A percentile compares a stretch with the other conserved stretches of the same genome.
Conservation (phyloP, 2,797 vertebrate genomes). For the Huso huso region DNA sequence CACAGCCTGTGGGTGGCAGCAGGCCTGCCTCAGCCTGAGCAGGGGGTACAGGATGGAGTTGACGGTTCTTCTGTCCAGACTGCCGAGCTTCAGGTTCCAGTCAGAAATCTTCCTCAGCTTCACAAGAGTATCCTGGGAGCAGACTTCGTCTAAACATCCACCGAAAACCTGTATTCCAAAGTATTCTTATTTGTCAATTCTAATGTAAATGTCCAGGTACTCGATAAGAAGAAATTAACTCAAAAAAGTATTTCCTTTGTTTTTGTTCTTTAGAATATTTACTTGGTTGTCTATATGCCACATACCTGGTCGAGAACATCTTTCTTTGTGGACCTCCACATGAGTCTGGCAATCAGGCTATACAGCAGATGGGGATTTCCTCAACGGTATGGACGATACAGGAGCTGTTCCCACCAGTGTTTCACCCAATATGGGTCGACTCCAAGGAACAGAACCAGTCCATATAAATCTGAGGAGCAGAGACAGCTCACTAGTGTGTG, state of each 20-base stretch:
- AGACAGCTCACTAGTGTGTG: no score
- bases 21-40: slow-evolving; percentile 89
- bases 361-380: slow-evolving; percentile 82
- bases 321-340: slow-evolving; percentile 96
- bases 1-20: slow-evolving; percentile 96
- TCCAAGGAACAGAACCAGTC: slow-evolving; percentile 90
- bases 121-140: slow-evolving; percentile 86
- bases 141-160: no score
- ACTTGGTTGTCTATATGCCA: no score
- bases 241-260: no score
- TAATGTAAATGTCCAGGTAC: no score
- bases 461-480: slow-evolving; percentile 77
- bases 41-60: slow-evolving; percentile 85
- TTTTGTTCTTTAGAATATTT: no score
- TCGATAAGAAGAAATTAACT: no score
- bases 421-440: slow-evolving; percentile 95
- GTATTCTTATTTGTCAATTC: no score
- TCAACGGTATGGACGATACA: slow-evolving; percentile 86
- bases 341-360: slow-evolving; percentile 72
- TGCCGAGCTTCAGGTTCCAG: slow-evolving; percentile 91
- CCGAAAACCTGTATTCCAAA: no score
- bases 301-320: slow-evolving; percentile 92
- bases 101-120: slow-evolving; percentile 94
- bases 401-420: slow-evolving; percentile 91
- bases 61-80: slow-evolving; percentile 87